phyloP scores from a whole-genome alignment of 1,140 invertebrate species.

The Pseudomyrmex gracilis region DNA sequence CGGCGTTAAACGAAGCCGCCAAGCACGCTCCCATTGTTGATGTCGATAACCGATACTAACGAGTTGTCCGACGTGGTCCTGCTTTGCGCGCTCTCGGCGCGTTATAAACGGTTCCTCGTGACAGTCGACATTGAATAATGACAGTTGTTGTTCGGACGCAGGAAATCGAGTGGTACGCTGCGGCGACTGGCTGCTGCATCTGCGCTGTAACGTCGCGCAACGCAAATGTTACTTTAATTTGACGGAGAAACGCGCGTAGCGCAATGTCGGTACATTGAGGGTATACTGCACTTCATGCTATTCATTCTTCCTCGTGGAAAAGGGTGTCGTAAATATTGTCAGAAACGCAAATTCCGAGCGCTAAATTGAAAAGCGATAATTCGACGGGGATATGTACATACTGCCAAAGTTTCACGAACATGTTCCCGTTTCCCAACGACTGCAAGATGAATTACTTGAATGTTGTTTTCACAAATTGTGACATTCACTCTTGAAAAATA shows the following conservation, averaged over 20 bases:
- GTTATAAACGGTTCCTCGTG: conserved; percentile 55
- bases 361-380: conserved; percentile 47
- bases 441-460: no score
- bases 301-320: not conserved
- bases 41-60: conserved; percentile 59
- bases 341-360: conserved; percentile 10
- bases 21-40: conserved; percentile 39
- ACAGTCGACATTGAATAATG: conserved; percentile 61
- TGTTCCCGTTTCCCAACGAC: not conserved
- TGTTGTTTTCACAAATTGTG: no score
- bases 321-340: conserved; percentile 39
- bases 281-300: not conserved
- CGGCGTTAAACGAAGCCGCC: conserved; percentile 45
- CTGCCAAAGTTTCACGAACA: not conserved
- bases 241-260: conserved; percentile 30
- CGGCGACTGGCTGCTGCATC: not conserved
- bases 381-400: conserved; percentile 3
- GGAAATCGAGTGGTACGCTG: conserved; percentile 37
- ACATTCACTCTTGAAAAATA: no score
- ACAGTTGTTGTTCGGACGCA: conserved; percentile 54
- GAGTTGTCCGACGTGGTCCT: conserved; percentile 30
- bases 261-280: not conserved
- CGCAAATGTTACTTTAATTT: conserved; percentile 57
- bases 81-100: not conserved
- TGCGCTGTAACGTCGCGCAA: conserved; percentile 8